Conservation (phyloP, 2,797 vertebrate species). For the Mus caroli region DNA sequence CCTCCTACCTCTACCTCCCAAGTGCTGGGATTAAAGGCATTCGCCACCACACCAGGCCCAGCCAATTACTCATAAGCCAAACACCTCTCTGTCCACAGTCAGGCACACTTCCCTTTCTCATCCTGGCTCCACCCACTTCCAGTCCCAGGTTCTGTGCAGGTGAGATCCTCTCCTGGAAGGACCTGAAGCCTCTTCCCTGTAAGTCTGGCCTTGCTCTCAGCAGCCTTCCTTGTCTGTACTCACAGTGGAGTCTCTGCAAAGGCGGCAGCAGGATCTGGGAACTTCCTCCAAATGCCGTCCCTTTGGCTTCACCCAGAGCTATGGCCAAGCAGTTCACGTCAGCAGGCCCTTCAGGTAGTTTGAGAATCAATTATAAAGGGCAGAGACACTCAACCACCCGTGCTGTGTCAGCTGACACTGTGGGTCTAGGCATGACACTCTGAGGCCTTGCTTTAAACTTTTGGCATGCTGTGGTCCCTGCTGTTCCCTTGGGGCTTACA, state of each 20-base stretch:
- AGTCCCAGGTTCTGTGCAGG: neutral
- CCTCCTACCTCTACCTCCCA: too few relatives aligned
- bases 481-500: neutral
- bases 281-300: neutral
- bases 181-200: neutral
- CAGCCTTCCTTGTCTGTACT: neutral
- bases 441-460: neutral
- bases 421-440: neutral
- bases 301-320: neutral
- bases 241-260: neutral
- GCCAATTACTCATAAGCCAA: neutral
- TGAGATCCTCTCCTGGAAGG: neutral
- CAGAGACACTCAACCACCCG: neutral
- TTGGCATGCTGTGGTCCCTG: neutral
- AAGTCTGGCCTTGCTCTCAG: neutral
- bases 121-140: neutral
- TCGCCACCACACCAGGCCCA: neutral
- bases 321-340: neutral
- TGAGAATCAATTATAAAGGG: neutral
- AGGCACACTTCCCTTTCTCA: neutral
- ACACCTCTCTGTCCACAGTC: neutral
- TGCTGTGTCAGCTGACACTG: neutral
- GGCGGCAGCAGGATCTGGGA: neutral
- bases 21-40: too few relatives aligned
- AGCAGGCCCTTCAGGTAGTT: neutral